These are phyloP conservation scores for Armadillidium nasatum DNA, from an alignment of 1,140 invertebrate species.

Conservation along the genomic window DNA sequence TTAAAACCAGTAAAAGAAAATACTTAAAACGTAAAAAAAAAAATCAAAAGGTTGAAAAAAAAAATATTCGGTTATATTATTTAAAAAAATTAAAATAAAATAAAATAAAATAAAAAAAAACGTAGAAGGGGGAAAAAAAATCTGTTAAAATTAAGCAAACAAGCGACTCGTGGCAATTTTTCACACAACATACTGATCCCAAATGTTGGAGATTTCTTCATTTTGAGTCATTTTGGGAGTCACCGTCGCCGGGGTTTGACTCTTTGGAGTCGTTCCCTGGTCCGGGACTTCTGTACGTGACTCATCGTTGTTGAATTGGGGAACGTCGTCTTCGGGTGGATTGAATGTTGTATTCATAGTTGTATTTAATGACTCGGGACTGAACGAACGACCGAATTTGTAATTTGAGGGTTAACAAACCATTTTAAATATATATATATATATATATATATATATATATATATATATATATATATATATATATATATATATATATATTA, in stretches of 20 bases:
- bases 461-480: constrained; percentile 20
- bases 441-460: constrained; percentile 14
- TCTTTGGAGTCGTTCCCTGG: neutral
- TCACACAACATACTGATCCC: neutral
- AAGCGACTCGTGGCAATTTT: neutral
- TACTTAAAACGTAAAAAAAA: no score
- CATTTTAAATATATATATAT: constrained; percentile 3
- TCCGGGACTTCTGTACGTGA: constrained; percentile 1
- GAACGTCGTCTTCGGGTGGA: neutral
- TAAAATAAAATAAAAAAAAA: no score
- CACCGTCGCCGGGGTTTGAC: neutral
- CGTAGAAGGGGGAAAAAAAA: no score
- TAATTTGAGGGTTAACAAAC: no score
- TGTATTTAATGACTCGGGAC: constrained; percentile 43
- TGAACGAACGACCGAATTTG: neutral
- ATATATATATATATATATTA: constrained; percentile 20
- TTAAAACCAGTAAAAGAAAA: no score
- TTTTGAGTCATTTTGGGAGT: neutral
- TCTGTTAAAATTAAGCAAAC: neutral
- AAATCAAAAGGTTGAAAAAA: no score
- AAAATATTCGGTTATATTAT: no score
- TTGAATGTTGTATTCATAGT: constrained; percentile 43
- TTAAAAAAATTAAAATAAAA: no score
- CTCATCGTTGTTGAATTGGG: neutral
- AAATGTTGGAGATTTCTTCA: neutral